These are phyloP conservation scores for Gymnocheta viridis DNA, from an alignment of 2,888 invertebrate genomes.

Conservation along the genomic window DNA sequence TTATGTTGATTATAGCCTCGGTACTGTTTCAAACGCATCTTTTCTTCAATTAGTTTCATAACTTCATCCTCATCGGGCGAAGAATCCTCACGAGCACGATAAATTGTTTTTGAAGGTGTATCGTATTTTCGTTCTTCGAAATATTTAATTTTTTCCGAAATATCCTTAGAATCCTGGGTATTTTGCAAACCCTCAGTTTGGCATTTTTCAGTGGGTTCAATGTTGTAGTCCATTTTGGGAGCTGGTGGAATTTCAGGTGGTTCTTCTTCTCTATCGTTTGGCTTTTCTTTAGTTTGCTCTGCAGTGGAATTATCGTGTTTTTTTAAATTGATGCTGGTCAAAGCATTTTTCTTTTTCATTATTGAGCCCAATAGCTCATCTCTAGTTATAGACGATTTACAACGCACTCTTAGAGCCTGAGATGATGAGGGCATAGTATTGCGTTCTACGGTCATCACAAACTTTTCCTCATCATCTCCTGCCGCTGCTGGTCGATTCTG, in stretches of 20 bases:
- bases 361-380: conserved; percentile 81
- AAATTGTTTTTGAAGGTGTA: conserved; percentile 83
- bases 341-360: conserved; percentile 76
- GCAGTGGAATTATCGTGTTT: conserved; percentile 83
- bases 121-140: conserved; percentile 87
- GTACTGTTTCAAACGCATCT: conserved; percentile 76
- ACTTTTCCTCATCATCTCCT: conserved; percentile 82
- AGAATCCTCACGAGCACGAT: conserved; percentile 84
- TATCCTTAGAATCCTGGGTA: conserved; percentile 83
- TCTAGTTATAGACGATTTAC: conserved; percentile 84
- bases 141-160: conserved; percentile 88
- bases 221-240: conserved; percentile 78
- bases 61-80: conserved; percentile 83
- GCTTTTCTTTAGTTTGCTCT: conserved; percentile 80
- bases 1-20: conserved; percentile 75
- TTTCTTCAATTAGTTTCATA: conserved; percentile 83
- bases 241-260: conserved; percentile 64
- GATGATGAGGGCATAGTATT: conserved; percentile 70
- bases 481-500: conserved; percentile 79
- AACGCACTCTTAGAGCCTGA: conserved; percentile 83
- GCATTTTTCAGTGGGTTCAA: not conserved
- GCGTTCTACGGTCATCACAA: conserved; percentile 85
- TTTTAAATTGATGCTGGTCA: conserved; percentile 44
- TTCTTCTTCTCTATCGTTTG: not conserved
- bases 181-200: conserved; percentile 6